These are phyloP conservation scores for Philotrypesis tridentata DNA, from an alignment of 1,140 invertebrate genomes.

Conservation along the genomic window DNA sequence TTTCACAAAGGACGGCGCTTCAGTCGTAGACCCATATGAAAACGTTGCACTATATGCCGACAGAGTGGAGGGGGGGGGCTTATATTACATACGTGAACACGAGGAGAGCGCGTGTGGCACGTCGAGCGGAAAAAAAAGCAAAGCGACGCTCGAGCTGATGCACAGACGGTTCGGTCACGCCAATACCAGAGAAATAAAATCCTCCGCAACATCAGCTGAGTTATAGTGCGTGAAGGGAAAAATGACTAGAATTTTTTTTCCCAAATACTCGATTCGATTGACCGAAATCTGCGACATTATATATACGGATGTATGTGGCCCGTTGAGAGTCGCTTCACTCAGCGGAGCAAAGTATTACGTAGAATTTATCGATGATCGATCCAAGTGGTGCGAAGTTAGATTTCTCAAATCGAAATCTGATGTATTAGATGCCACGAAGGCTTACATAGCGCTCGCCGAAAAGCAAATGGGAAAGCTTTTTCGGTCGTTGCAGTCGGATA, in stretches of 20 bases:
- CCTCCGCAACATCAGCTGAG: too few species aligned
- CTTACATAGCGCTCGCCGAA: neutral
- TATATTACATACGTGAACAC: conserved; percentile 17
- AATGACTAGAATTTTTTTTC: neutral
- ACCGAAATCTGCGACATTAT: neutral
- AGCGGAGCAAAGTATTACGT: neutral
- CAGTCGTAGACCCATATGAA: neutral
- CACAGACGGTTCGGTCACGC: conserved; percentile 4
- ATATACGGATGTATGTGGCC: neutral
- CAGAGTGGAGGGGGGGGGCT: neutral
- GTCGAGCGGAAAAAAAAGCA: neutral
- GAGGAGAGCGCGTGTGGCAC: neutral
- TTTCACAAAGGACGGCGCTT: neutral
- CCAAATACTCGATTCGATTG: neutral
- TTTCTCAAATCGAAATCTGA: neutral
- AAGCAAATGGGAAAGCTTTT: neutral
- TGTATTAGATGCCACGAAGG: neutral
- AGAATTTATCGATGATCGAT: neutral
- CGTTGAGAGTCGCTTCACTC: neutral
- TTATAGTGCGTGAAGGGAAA: neutral
- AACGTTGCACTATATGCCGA: neutral
- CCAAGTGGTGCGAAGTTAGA: neutral
- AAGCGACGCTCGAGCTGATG: neutral
- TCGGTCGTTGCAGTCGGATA: neutral
- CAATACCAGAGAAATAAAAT: neutral